These are phyloP conservation scores for Agelas oroides DNA, from an alignment of 37 sponge, comb jelly and placozoan genomes.

Conservation along the genomic window DNA sequence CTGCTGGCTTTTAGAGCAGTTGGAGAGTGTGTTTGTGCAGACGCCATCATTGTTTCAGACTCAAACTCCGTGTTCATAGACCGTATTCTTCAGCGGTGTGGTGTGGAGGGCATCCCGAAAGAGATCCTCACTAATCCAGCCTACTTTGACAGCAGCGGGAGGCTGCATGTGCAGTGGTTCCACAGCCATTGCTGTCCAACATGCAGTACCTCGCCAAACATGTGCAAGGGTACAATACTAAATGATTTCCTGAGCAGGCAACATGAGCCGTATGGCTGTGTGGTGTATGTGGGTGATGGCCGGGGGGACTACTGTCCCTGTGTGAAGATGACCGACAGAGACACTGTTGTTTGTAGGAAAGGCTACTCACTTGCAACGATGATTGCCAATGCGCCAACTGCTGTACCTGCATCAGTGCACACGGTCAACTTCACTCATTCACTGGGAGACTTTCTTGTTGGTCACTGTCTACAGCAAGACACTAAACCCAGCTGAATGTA, in stretches of 20 bases:
- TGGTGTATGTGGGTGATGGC: conserved; percentile 86
- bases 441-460: conserved; percentile 4
- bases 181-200: conserved; percentile 60
- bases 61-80: conserved; percentile 80
- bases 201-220: conserved; percentile 60
- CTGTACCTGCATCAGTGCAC: conserved; percentile 13
- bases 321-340: conserved; percentile 28
- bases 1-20: conserved; percentile 23
- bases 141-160: conserved; percentile 57
- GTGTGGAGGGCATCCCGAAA: conserved; percentile 30
- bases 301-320: conserved; percentile 66
- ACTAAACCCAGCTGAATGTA: too few species aligned
- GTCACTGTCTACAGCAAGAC: neutral
- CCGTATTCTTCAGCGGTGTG: conserved; percentile 56
- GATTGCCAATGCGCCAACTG: neutral
- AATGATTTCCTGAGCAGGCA: conserved; percentile 19
- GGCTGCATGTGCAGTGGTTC: conserved; percentile 44
- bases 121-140: conserved; percentile 76
- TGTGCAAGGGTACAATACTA: conserved; percentile 78
- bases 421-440: conserved; percentile 40
- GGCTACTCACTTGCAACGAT: conserved; percentile 59
- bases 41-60: conserved; percentile 78
- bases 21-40: neutral
- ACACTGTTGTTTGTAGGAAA: conserved; percentile 72
- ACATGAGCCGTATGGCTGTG: conserved; percentile 15